A percentile compares a stretch with the other conserved stretches of the same genome.
Evolutionary conservation across 2,888 invertebrate species (phyloP).

Genomic region (Drosophila nr. medialis): DNA sequence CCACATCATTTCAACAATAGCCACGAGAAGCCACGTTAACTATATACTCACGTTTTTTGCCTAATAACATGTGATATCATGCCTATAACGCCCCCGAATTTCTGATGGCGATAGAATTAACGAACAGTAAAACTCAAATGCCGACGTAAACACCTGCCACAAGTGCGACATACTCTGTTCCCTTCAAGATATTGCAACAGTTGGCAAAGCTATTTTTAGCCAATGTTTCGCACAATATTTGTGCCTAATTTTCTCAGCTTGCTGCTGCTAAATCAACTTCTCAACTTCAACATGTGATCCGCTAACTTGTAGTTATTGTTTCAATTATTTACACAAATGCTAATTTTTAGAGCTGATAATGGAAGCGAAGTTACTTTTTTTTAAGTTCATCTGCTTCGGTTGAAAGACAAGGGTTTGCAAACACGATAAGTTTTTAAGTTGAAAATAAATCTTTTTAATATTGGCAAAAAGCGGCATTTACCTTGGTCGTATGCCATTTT

Average conservation of each 20-base stretch:
- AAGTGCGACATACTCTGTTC: slow-evolving; percentile 40
- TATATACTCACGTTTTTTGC: slow-evolving; percentile 42
- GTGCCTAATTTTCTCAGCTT: slow-evolving; percentile 40
- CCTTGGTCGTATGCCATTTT: slow-evolving; percentile 7
- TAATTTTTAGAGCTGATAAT: slow-evolving; percentile 44
- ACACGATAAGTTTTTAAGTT: slow-evolving; percentile 31
- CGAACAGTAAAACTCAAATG: slow-evolving; percentile 30
- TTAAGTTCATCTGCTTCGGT: background rate
- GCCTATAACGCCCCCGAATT: slow-evolving; percentile 33
- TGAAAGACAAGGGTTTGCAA: background rate
- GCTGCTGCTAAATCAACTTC: slow-evolving; percentile 35
- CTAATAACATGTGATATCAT: slow-evolving; percentile 39
- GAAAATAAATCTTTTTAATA: slow-evolving; percentile 55
- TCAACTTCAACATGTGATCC: slow-evolving; percentile 53
- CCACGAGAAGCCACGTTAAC: slow-evolving; percentile 25
- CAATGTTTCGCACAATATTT: slow-evolving; percentile 42
- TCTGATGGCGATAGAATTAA: slow-evolving; percentile 13
- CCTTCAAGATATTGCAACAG: slow-evolving; percentile 36
- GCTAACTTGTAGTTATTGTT: slow-evolving; percentile 36
- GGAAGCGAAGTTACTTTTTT: slow-evolving; percentile 12
- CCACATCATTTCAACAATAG: slow-evolving; percentile 11
- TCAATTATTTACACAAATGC: slow-evolving; percentile 55
- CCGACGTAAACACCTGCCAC: slow-evolving; percentile 41
- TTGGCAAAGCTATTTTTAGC: slow-evolving; percentile 51
- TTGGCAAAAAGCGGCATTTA: slow-evolving; percentile 17